phyloP scores from a whole-genome alignment of 1,140 invertebrate species.

The Heterodera carotae region DNA sequence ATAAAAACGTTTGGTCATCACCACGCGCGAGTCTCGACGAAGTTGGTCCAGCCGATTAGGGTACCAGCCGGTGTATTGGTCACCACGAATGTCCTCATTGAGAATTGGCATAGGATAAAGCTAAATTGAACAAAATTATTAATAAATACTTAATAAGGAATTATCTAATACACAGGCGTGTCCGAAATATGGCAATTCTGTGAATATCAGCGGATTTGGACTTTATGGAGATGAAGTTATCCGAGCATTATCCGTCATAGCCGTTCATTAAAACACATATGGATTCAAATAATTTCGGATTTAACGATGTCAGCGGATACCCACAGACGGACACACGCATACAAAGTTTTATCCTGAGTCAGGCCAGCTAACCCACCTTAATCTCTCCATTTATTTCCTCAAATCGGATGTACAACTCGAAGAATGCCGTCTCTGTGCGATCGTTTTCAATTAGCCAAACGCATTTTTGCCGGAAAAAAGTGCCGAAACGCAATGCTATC shows the following conservation, averaged over 20 bases:
- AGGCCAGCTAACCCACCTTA: too few relatives aligned
- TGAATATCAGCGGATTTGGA: too few relatives aligned
- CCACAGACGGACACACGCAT: too few relatives aligned
- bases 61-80: conserved; percentile 25
- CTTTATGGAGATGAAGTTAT: too few relatives aligned
- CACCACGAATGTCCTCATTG: conserved; percentile 56
- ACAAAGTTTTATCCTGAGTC: too few relatives aligned
- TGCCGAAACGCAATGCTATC: conserved; percentile 50
- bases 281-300: too few relatives aligned
- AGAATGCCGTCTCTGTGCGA: conserved; percentile 34
- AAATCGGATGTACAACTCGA: conserved; percentile 51
- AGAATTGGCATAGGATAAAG: conserved; percentile 55
- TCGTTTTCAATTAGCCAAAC: conserved; percentile 34
- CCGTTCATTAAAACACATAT: too few relatives aligned
- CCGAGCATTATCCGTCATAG: too few relatives aligned
- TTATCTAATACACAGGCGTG: too few relatives aligned
- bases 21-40: conserved; percentile 43
- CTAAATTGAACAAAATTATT: conserved; percentile 41
- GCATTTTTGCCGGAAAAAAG: conserved; percentile 46
- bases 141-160: too few relatives aligned
- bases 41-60: conserved; percentile 44
- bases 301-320: too few relatives aligned
- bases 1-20: conserved; percentile 56
- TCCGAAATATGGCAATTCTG: neutral
- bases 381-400: conserved; percentile 17